These are phyloP conservation scores for Eilema griseolum DNA, from an alignment of 2,888 invertebrate genomes.

Conservation along the genomic window DNA sequence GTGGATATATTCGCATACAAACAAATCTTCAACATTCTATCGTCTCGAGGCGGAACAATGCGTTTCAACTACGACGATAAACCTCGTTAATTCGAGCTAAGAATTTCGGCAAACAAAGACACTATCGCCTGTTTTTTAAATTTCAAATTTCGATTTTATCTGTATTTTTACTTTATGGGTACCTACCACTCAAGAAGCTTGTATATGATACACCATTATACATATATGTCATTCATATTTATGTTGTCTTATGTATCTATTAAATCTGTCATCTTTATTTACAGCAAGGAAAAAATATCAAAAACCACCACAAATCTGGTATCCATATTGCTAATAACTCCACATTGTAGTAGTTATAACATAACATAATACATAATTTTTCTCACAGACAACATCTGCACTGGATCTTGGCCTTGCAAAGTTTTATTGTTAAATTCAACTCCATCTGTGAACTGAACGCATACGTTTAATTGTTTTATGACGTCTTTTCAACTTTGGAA, in stretches of 20 bases:
- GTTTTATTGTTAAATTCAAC: constrained; percentile 45
- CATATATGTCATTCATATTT: not conserved
- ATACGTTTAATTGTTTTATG: constrained; percentile 47
- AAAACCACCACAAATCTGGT: constrained; percentile 15
- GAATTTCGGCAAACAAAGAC: constrained; percentile 16
- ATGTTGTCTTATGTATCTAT: not conserved
- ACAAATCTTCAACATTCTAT: constrained; percentile 34
- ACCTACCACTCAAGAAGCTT: no score
- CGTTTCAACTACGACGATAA: constrained; percentile 14
- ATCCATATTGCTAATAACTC: constrained; percentile 17
- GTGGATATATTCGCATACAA: constrained; percentile 31
- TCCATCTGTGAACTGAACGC: constrained; percentile 48
- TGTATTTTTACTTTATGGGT: not conserved
- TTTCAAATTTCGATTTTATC: not conserved
- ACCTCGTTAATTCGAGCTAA: constrained; percentile 31
- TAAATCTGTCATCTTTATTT: no score
- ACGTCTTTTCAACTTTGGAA: constrained; percentile 43
- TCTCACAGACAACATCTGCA: constrained; percentile 48
- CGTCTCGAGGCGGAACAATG: constrained; percentile 24
- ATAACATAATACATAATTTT: constrained; percentile 18
- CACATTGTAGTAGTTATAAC: constrained; percentile 15
- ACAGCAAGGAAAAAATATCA: not conserved
- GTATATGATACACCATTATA: no score
- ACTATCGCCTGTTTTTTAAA: not conserved
- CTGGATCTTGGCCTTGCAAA: constrained; percentile 41